Evolutionary conservation across 2,888 invertebrate genomes (phyloP).

Genomic region (Podotricha telesiphe): DNA sequence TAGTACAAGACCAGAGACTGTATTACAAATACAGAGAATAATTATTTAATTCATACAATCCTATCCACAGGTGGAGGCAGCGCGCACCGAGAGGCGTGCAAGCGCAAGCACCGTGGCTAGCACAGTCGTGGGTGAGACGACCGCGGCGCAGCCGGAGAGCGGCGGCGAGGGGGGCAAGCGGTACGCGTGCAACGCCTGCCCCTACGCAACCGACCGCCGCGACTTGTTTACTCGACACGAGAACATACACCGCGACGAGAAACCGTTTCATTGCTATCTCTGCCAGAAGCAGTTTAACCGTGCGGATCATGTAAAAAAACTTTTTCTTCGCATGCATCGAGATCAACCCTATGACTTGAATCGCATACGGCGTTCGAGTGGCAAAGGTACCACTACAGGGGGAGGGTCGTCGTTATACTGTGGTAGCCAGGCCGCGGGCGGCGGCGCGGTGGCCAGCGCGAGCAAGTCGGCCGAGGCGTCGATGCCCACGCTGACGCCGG

Average conservation of each 20-base stretch:
- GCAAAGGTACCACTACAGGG: conserved; percentile 60
- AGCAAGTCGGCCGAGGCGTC: conserved; percentile 51
- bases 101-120: conserved; percentile 40
- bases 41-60: background rate
- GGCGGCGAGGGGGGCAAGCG: conserved; percentile 81
- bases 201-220: conserved; percentile 95
- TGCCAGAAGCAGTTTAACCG: conserved; percentile 96
- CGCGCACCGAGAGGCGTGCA: conserved; percentile 61
- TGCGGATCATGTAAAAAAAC: conserved; percentile 97
- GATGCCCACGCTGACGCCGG: conserved; percentile 48
- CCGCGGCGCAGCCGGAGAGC: conserved; percentile 47
- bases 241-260: conserved; percentile 96
- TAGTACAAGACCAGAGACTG: too few relatives aligned
- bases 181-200: conserved; percentile 93
- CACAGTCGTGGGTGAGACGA: conserved; percentile 42
- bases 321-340: conserved; percentile 95
- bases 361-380: conserved; percentile 87
- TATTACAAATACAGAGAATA: too few relatives aligned
- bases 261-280: conserved; percentile 96
- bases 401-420: conserved; percentile 53
- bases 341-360: conserved; percentile 94
- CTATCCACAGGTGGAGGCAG: conserved; percentile 67
- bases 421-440: conserved; percentile 59
- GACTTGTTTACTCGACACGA: conserved; percentile 96
- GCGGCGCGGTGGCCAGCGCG: conserved; percentile 72